Evolutionary conservation across 1,140 invertebrate species (phyloP).

Genomic region (Aphidius ervi): DNA sequence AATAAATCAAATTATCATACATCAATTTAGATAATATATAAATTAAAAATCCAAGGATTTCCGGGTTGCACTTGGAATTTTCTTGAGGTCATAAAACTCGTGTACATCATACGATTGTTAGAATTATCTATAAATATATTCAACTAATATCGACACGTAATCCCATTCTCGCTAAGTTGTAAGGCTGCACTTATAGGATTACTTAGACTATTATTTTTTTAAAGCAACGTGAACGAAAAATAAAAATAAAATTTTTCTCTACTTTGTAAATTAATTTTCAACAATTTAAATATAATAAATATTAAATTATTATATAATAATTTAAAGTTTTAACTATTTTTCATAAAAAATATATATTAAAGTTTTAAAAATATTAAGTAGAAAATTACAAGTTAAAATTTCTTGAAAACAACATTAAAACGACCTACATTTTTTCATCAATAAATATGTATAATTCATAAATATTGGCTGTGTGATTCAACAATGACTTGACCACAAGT

Average conservation of each 20-base stretch:
- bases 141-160: constrained; percentile 24
- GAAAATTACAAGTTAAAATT: background rate
- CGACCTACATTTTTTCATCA: constrained; percentile 17
- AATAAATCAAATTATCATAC: constrained; percentile 19
- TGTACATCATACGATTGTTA: too few relatives aligned
- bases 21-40: background rate
- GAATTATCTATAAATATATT: too few relatives aligned
- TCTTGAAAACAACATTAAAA: background rate
- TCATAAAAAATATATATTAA: too few relatives aligned
- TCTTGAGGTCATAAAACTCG: too few relatives aligned
- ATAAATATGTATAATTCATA: constrained; percentile 19
- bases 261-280: too few relatives aligned
- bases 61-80: too few relatives aligned
- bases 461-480: background rate
- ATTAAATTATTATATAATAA: background rate
- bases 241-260: too few relatives aligned
- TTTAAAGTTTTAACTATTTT: background rate
- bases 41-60: too few relatives aligned
- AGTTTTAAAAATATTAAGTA: background rate
- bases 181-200: constrained; percentile 42
- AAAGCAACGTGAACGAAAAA: too few relatives aligned
- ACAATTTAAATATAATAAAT: background rate
- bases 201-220: constrained; percentile 1
- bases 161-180: constrained; percentile 38
- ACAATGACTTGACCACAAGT: constrained; percentile 14